Percentiles rank a stretch among this genome's conserved stretches.
These are phyloP conservation scores for Perognathus longimembris DNA, from an alignment of 2,113 vertebrate species.

Conservation along the genomic window DNA sequence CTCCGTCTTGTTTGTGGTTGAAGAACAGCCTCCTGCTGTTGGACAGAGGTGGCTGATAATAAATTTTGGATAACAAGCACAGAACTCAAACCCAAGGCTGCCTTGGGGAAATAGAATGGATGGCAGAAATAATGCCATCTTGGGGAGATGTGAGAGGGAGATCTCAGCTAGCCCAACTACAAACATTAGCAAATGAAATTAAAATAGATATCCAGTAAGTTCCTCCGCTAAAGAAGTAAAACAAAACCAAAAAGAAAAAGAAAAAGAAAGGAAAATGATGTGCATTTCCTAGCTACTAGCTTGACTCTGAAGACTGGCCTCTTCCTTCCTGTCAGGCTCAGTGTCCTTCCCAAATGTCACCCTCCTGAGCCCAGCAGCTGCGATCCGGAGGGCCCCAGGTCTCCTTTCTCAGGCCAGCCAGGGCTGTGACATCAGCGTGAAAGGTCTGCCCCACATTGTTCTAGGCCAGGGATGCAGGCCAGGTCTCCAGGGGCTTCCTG, in stretches of 20 bases:
- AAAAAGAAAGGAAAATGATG: background rate
- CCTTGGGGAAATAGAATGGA: background rate
- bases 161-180: background rate
- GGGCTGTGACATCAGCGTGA: background rate
- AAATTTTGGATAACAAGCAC: slow-evolving; percentile 4
- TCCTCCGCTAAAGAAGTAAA: slow-evolving; percentile 14
- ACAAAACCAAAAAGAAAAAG: background rate
- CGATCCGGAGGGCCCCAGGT: background rate
- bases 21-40: background rate
- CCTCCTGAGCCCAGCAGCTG: rapidly evolving
- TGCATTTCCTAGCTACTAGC: background rate
- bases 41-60: slow-evolving; percentile 56
- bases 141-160: background rate
- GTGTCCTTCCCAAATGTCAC: background rate
- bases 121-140: background rate
- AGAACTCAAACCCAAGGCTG: background rate
- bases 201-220: background rate
- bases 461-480: background rate
- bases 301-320: background rate
- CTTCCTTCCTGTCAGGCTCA: background rate
- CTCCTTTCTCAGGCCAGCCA: background rate
- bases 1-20: background rate
- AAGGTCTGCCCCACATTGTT: background rate
- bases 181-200: slow-evolving; percentile 35
- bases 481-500: background rate